Percentiles rank a stretch among this genome's conserved stretches.
These are phyloP conservation scores for Charanyca ferruginea DNA, from an alignment of 2,888 invertebrate species.

Conservation along the genomic window DNA sequence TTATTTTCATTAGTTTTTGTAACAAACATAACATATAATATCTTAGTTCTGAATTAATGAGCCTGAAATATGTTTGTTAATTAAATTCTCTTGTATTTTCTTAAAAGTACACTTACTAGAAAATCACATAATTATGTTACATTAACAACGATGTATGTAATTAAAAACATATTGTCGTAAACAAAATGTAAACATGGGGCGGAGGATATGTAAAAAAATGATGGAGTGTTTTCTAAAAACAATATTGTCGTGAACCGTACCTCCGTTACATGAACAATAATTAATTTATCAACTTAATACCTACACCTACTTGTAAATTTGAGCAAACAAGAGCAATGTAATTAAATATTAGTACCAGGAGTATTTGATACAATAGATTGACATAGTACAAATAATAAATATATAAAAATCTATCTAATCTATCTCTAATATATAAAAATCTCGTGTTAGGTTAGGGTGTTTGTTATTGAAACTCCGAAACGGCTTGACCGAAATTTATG, in stretches of 20 bases:
- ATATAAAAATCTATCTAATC: too few relatives aligned
- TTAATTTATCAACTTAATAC: constrained; percentile 40
- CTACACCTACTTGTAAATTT: constrained; percentile 12
- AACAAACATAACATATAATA: too few relatives aligned
- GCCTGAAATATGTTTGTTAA: neutral
- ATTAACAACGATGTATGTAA: neutral
- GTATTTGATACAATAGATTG: too few relatives aligned
- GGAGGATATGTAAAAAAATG: constrained; percentile 25
- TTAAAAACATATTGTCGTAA: constrained; percentile 25
- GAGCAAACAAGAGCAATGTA: neutral
- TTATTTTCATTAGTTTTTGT: neutral
- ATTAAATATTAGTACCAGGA: too few relatives aligned
- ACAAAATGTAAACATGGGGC: constrained; percentile 29
- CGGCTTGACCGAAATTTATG: too few relatives aligned
- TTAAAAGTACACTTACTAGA: neutral
- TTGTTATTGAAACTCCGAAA: too few relatives aligned
- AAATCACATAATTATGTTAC: neutral
- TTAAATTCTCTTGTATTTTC: neutral
- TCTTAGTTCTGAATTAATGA: too few relatives aligned
- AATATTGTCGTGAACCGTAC: constrained; percentile 43
- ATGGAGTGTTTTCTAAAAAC: constrained; percentile 50
- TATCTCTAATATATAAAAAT: too few relatives aligned
- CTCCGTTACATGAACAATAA: constrained; percentile 38
- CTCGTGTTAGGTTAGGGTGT: too few relatives aligned
- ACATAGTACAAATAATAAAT: too few relatives aligned